These are phyloP conservation scores for Borostomias antarcticus DNA, from an alignment of 2,797 vertebrate genomes.

Conservation along the genomic window DNA sequence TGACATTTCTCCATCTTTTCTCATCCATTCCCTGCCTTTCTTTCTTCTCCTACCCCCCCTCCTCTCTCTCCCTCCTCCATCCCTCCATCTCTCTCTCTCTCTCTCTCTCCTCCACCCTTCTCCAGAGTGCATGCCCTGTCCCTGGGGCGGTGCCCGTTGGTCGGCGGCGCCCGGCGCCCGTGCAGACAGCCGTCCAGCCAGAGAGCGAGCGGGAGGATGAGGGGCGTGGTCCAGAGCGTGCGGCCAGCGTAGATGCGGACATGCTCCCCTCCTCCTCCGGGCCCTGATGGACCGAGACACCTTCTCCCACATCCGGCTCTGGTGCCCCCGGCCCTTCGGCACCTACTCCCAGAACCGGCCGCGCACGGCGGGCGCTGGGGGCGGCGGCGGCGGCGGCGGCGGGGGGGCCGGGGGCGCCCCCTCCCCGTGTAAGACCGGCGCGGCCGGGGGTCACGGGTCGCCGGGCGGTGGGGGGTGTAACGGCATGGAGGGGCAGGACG, in stretches of 20 bases:
- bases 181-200: conserved; percentile 27
- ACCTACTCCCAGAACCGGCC: conserved; percentile 90
- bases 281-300: conserved; percentile 88
- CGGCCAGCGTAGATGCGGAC: conserved; percentile 72
- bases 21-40: neutral
- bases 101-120: neutral
- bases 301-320: conserved; percentile 92
- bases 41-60: neutral
- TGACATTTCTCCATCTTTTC: neutral
- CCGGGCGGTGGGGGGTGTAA: conserved; percentile 55
- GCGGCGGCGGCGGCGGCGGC: conserved; percentile 52
- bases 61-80: conserved; percentile 1
- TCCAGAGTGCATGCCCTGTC: conserved; percentile 59
- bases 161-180: conserved; percentile 38
- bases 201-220: conserved; percentile 58
- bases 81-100: neutral
- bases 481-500: conserved; percentile 31
- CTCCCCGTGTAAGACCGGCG: conserved; percentile 70
- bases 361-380: conserved; percentile 68
- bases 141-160: conserved; percentile 26
- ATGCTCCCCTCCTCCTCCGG: conserved; percentile 33
- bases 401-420: conserved; percentile 44
- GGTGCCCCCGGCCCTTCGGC: conserved; percentile 93
- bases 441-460: conserved; percentile 55
- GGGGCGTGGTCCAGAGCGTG: conserved; percentile 47